Base-by-base conservation (phyloP, 1,140 invertebrate species). In the Andricus grossulariae region DNA sequence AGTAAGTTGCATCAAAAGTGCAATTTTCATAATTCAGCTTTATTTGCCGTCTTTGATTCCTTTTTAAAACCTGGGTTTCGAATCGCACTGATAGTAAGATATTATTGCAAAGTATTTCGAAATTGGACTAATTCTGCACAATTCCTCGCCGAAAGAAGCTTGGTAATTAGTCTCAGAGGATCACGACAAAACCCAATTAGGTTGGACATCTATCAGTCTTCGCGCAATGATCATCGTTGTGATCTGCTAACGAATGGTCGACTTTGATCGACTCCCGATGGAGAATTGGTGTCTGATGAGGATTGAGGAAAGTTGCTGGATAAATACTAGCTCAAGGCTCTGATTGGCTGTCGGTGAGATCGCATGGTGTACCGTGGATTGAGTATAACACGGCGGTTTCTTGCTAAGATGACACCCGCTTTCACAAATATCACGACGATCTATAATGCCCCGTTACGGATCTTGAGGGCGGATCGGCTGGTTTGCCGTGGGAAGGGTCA, bases 401-500 rank as follows among this genome's bases (percentile, higher is more conserved):
- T 72, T 74, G 71, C 57, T 72, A 77, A 73, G 77, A 79, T 77
- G 76, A 78, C 66, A 72, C 66, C 57, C 71, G 77, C 81, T 80
- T 82, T 82, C 81, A 80, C 78, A 74, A 80, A 73, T 60, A 74
- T 70, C 81, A 78, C 81, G 74, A 32, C 76, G 77, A 82, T 60
- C 21, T 21, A 60, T 60, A 16, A 60, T 66, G 16, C 25, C 57
- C 57, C 57, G 25, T 66, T 66, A 66, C 13, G 25, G 57, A 66
- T 66, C 57, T 66, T 66, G 25, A 39, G 57, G 57, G 18, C 18
- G 52, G 52, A 54, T 54, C 52, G 18, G 16, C 8, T 3, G 8
- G 16, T 54, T 54, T 54, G 18, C 52, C n/a, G 52, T 54, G 52
- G 52, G 52, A 54, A 66, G 21, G 21, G 57, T 66, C 57, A 66